Evolutionary conservation across 2,797 vertebrate genomes (phyloP), one percentile per base, ranked within the genome.

Genomic region (Molossus molossus): DNA sequence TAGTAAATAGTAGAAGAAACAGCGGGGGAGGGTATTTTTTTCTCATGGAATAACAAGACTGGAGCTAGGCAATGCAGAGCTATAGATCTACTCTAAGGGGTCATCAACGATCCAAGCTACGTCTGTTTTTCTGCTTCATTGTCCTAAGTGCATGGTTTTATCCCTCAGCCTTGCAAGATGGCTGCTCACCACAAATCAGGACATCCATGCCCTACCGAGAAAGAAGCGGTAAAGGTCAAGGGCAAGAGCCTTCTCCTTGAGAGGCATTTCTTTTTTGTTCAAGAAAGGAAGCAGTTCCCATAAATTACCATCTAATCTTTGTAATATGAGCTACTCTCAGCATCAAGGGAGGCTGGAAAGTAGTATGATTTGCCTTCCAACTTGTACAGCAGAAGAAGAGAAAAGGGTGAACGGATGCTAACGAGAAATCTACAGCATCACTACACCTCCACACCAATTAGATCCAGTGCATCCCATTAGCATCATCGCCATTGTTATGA

Each of bases 1-100:
- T 96, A 84, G 95, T 64, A 83, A 90, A 77, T 14, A 62, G 21
- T 84, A 65, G 12, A 58, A 94, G 29, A 94, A 94, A 91, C 27
- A 64, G 40, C 58, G 55, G 55, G 9, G 17, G 18, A n/a, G 21
- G 18, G 87, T 79, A 25, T 65, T 58, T 81, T 58, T 94, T 83
- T 64, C 57, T 81, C 29, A 8, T 40, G 29, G 37, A 93, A 92
- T 72, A 87, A 27, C 73, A 84, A 84, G 33, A 50, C 50, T 15
- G 5, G 58, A 77, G 20, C 37, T 11, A 69, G n/a, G 50, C 45
- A 89, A n/a, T 48, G 1, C 27, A 57, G 40, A 64, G 37, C 62
- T 55, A 81, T 50, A 53, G 1, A 25, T 50, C 33, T n/a, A 60
- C 65, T 67, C 65, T n/a, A 60, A 94, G 40, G 72, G 6, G n/a